Evolutionary conservation across 2,797 vertebrate genomes (phyloP).

Genomic region (Mionectes olivaceus): DNA sequence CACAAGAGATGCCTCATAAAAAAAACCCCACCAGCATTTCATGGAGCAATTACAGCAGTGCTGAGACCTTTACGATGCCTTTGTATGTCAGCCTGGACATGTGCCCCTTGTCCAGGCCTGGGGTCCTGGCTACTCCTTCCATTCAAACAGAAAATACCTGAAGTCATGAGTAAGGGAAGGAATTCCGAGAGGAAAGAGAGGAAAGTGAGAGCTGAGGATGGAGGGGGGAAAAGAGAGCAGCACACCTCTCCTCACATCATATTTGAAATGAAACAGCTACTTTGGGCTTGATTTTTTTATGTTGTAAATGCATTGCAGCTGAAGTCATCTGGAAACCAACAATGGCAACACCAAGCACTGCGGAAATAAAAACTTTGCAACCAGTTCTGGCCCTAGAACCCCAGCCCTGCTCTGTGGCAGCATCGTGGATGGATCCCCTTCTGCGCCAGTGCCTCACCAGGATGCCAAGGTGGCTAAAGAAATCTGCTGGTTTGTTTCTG

Average conservation of each 20-base stretch:
- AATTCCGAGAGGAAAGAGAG: background rate
- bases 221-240: background rate
- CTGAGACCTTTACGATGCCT: background rate
- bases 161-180: background rate
- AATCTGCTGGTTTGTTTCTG: background rate
- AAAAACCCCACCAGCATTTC: background rate
- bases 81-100: background rate
- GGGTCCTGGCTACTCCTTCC: background rate
- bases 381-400: background rate
- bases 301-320: background rate
- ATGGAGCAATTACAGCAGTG: background rate
- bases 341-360: background rate
- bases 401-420: background rate
- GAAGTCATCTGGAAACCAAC: background rate
- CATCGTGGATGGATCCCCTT: background rate
- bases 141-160: background rate
- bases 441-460: background rate
- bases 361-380: background rate
- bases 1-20: background rate
- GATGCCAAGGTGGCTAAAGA: background rate
- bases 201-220: background rate
- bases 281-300: background rate
- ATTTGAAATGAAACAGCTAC: slow-evolving; percentile 36
- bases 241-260: background rate
- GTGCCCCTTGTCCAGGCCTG: background rate